Base-by-base conservation (phyloP, 2,113 vertebrate genomes). In the Neogobius melanostomus region DNA sequence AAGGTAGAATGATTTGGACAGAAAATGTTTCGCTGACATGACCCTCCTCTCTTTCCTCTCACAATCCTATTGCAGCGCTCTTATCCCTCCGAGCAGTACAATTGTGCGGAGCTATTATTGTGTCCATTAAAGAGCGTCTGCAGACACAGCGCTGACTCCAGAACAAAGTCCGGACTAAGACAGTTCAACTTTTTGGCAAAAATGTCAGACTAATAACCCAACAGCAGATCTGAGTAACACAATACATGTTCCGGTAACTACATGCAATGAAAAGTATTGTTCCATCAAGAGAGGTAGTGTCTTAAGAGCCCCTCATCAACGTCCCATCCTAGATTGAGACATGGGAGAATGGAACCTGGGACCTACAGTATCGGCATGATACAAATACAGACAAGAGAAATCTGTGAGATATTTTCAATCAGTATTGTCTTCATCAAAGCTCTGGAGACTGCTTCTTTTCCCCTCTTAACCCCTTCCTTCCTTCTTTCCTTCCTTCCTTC, bases 371-470 rank as follows among this genome's bases (percentile, higher is more conserved):
- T 49, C n/a, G 48, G 14, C 14, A 49, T 14, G 5, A 49, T 2
- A 49, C 11, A 49, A 49, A 6, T 16, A 9, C 3, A 53, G 15
- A 7, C 6, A 52, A 16, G n/a, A 16, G 1, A 53, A 53, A 2
- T 8, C 3, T 52, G 14, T 6, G 51, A 9, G 8, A 53, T 17
- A 8, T 53, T 53, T 53, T 8, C 1, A n/a, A 8, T 53, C 17
- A 16, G 17, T 62, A 64, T 28, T 54, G 43, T 59, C 52, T 1
- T 43, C 46, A 5, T 79, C 49, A 59, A 69, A 49, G 60, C 16
- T 16, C n/a, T 9, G 63, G 11, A 64, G 17, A 47, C 63, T 68
- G 2, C 21, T 21, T 21, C 21, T 21, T 85, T 72, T 65, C 76
- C 1, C 53, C 65, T 16, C 7, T 53, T 53, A 16, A 17, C 51